phyloP scores from a whole-genome alignment of 2,888 invertebrate species.

The Drosophila suboccidentalis region DNA sequence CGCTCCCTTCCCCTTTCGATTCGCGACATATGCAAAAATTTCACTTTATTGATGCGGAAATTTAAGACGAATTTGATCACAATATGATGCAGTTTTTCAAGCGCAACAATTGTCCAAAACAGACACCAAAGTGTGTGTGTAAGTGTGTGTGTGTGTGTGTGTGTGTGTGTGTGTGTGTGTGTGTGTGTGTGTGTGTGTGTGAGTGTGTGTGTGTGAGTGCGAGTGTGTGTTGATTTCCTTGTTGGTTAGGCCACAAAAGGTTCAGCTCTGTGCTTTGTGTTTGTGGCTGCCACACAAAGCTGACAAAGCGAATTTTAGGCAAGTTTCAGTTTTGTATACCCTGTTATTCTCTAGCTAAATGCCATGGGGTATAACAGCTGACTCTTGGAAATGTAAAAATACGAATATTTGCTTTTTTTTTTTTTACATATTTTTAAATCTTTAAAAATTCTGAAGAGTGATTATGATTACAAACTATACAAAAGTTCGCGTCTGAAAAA shows the following conservation, averaged over 20 bases:
- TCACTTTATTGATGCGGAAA: conserved; percentile 54
- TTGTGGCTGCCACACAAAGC: conserved; percentile 47
- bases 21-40: conserved; percentile 29
- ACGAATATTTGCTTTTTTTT: no score
- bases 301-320: conserved; percentile 57
- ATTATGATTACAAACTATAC: no score
- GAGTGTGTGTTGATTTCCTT: conserved; percentile 20
- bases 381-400: not conserved
- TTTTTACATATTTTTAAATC: no score
- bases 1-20: no score
- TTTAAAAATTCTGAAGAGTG: no score
- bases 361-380: not conserved
- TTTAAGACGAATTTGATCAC: no score
- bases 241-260: conserved; percentile 48
- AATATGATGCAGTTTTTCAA: conserved; percentile 53
- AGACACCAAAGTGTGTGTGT: conserved; percentile 19
- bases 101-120: conserved; percentile 58
- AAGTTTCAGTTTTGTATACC: conserved; percentile 44
- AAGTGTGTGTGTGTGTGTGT: not conserved
- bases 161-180: conserved; percentile 9
- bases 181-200: conserved; percentile 9
- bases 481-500: no score
- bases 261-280: conserved; percentile 20
- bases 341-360: conserved; percentile 4
- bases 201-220: not conserved